A percentile compares a stretch with the other conserved stretches of the same genome.
Conservation (phyloP, 2,888 invertebrate genomes). For the Sphaerophoria taeniata region DNA sequence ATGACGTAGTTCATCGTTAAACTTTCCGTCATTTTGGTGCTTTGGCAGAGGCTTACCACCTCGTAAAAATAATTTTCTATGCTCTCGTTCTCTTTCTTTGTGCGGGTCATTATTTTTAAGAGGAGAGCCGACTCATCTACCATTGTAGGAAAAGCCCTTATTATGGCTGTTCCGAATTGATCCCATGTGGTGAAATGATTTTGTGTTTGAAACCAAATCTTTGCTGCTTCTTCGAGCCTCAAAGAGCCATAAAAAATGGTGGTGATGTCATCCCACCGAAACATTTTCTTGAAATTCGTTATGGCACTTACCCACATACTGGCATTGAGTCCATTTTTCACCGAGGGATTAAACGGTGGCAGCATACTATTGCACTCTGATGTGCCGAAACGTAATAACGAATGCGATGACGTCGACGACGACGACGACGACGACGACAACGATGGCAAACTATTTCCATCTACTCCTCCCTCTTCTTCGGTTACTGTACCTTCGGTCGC, state of each 20-base stretch:
- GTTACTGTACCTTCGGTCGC: no score
- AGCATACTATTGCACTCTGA: not conserved
- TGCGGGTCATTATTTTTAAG: not conserved
- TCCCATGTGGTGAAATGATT: not conserved
- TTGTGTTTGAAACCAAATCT: conserved; percentile 6
- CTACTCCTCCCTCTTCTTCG: not conserved
- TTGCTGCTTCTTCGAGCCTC: conserved; percentile 6
- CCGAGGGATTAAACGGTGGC: not conserved
- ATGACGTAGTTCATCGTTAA: conserved; percentile 3
- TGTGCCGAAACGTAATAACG: not conserved
- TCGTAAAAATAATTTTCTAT: conserved; percentile 12
- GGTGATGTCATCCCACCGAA: conserved; percentile 13
- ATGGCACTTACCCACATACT: conserved; percentile 26
- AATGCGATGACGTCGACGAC: not conserved
- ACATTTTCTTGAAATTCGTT: not conserved
- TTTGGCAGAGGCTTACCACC: not conserved
- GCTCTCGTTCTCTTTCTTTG: not conserved
- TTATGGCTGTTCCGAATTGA: not conserved
- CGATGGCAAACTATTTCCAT: no score
- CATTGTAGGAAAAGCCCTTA: not conserved
- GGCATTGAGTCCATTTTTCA: not conserved
- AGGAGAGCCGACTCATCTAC: not conserved
- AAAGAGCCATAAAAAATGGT: conserved; percentile 20
- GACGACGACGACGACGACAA: no score
- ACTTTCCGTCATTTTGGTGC: not conserved